Evolutionary conservation across 2,113 vertebrate species (phyloP).

Genomic region (Emberiza fucata): DNA sequence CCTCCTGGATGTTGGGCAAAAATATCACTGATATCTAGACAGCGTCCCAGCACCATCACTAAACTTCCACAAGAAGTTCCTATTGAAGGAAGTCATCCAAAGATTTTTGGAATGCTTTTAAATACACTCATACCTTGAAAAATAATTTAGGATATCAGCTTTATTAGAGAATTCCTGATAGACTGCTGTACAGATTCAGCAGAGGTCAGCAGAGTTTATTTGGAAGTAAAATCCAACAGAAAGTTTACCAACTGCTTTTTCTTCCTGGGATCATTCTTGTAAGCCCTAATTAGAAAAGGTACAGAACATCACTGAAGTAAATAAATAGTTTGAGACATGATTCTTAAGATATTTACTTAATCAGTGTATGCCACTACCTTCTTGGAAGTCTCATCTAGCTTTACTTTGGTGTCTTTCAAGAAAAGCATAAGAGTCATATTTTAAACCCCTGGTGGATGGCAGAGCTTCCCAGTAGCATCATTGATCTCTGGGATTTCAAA

Average conservation of each 20-base stretch:
- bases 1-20: no score
- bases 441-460: background rate
- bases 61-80: background rate
- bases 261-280: background rate
- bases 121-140: background rate
- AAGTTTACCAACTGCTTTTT: background rate
- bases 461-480: background rate
- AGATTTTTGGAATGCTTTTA: background rate
- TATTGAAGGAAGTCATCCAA: background rate
- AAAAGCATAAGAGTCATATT: accelerated
- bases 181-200: background rate
- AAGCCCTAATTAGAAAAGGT: background rate
- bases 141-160: background rate
- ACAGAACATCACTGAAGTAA: background rate
- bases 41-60: background rate
- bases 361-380: background rate
- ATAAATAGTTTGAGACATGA: background rate
- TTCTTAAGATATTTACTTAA: background rate
- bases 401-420: background rate
- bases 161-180: background rate
- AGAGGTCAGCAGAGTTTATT: background rate
- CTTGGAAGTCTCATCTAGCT: background rate
- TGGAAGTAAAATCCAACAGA: background rate
- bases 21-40: background rate
- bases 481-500: background rate